A percentile compares a stretch with the other conserved stretches of the same genome.
Evolutionary conservation across 2,888 invertebrate genomes (phyloP).

Genomic region (Oscheius sp.): DNA sequence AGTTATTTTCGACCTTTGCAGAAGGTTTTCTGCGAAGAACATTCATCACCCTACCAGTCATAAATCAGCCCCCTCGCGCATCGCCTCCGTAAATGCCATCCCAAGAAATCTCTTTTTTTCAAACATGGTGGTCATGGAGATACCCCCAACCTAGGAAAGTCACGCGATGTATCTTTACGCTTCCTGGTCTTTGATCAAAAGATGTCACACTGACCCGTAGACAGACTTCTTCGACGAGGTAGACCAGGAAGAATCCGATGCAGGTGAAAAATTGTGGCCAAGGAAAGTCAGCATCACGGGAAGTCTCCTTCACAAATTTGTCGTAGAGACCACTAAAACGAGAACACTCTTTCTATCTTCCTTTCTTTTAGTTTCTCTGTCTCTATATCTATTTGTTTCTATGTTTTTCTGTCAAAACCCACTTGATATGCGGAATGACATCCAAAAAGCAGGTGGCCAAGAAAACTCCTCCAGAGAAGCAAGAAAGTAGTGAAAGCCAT

Average conservation of each 20-base stretch:
- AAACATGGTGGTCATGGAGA: too few species aligned
- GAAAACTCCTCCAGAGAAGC: conserved; percentile 64
- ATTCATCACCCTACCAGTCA: too few species aligned
- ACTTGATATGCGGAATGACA: conserved; percentile 69
- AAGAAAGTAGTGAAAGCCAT: conserved; percentile 45
- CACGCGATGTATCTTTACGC: too few species aligned
- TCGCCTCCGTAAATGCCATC: too few species aligned
- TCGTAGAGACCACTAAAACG: conserved; percentile 49
- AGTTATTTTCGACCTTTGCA: too few species aligned
- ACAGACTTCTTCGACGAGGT: conserved; percentile 68
- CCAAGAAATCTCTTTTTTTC: too few species aligned
- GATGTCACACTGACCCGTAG: conserved; percentile 15
- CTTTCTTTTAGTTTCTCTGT: too few species aligned
- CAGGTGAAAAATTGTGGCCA: conserved; percentile 70
- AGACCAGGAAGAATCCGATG: conserved; percentile 71
- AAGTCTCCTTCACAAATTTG: conserved; percentile 39
- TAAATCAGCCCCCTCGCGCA: too few species aligned
- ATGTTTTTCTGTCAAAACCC: conserved; percentile 8
- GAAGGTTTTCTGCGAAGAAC: too few species aligned
- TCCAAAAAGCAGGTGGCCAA: conserved; percentile 69
- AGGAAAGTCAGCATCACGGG: conserved; percentile 55
- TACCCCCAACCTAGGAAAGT: too few species aligned
- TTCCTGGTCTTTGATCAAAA: neutral
- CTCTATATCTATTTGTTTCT: too few species aligned
- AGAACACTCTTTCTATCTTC: neutral